These are phyloP conservation scores for Ispidina lecontei DNA, from an alignment of 2,797 vertebrate species.

Conservation along the genomic window DNA sequence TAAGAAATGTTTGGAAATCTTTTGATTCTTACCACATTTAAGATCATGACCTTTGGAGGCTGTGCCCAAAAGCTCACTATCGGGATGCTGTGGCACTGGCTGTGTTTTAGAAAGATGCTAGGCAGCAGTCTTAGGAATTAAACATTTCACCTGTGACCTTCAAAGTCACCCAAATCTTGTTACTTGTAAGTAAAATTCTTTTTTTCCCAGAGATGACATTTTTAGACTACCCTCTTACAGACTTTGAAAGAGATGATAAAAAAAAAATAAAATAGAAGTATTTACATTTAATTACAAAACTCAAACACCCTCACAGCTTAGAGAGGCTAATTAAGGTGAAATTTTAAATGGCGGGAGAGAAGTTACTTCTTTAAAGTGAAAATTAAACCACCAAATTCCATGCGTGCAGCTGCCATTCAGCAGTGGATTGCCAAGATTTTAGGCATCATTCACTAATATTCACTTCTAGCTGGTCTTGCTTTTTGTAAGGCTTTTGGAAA, in stretches of 20 bases:
- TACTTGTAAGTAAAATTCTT: background rate
- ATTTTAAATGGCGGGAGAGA: slow-evolving; percentile 14
- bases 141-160: background rate
- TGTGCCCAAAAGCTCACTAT: background rate
- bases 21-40: background rate
- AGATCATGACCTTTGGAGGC: background rate
- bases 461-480: background rate
- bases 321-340: background rate
- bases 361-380: background rate
- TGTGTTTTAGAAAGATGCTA: background rate
- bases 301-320: background rate
- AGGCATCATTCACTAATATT: background rate
- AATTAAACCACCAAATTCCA: background rate
- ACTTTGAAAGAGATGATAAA: background rate
- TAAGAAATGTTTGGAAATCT: background rate
- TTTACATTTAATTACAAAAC: slow-evolving; percentile 37
- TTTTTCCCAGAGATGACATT: background rate
- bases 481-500: background rate
- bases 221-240: background rate
- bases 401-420: background rate
- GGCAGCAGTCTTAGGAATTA: background rate
- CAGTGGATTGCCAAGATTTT: background rate
- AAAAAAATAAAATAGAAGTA: background rate
- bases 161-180: background rate
- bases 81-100: background rate